These are phyloP conservation scores for Amphiura filiformis DNA, from an alignment of 35 echinoderm and acorn worm genomes.

Conservation along the genomic window DNA sequence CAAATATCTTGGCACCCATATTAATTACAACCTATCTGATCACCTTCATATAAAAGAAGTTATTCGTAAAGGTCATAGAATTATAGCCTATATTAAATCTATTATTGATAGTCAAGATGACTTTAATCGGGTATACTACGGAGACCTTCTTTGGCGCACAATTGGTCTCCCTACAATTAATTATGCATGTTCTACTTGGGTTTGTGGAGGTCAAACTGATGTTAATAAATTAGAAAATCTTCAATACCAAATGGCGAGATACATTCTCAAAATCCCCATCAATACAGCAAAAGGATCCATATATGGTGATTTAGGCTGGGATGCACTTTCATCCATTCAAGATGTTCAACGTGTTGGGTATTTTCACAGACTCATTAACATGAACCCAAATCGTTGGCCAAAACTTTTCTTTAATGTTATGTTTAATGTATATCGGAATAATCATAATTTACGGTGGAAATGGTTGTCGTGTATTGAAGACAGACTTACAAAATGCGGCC, in stretches of 20 bases:
- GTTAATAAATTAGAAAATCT: not conserved
- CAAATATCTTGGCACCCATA: not conserved
- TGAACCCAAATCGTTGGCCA: not conserved
- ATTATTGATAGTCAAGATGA: not conserved
- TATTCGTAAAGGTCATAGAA: not conserved
- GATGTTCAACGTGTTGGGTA: not conserved
- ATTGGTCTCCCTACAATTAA: not conserved
- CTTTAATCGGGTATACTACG: not conserved
- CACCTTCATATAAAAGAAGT: not conserved
- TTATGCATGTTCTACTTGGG: not conserved
- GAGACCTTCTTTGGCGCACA: not conserved
- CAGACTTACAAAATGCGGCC: not conserved
- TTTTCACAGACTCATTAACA: not conserved
- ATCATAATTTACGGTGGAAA: not conserved
- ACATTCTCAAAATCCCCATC: not conserved
- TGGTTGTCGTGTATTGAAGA: not conserved
- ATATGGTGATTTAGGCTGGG: not conserved
- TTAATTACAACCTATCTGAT: not conserved
- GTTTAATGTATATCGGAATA: not conserved
- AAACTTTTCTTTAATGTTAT: not conserved
- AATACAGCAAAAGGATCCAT: not conserved
- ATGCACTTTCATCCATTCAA: not conserved
- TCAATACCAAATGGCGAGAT: not conserved
- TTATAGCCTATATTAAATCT: not conserved
- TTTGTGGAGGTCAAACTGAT: not conserved